These are phyloP conservation scores for Choloepus didactylus DNA, from an alignment of 2,797 vertebrate species.

Conservation along the genomic window DNA sequence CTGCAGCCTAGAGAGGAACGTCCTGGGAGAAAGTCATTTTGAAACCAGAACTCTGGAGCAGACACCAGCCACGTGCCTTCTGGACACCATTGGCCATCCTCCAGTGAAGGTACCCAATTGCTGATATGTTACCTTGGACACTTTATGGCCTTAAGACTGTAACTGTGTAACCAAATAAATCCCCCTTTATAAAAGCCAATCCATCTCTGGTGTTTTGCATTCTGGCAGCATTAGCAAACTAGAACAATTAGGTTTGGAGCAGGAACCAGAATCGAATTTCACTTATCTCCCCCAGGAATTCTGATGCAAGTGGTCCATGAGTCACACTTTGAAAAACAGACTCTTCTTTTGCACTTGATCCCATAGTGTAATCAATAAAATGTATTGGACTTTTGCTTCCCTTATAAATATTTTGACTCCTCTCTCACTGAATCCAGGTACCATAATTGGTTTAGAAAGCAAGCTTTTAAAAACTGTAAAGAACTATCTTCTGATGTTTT, in stretches of 20 bases:
- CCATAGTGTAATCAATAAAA: background rate
- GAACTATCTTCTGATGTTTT: background rate
- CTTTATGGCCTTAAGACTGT: no score
- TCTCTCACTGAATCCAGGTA: background rate
- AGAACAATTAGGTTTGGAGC: background rate
- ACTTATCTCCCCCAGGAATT: background rate
- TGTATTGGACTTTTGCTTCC: background rate
- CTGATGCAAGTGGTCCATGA: background rate
- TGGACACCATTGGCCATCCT: no score
- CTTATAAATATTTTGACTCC: background rate
- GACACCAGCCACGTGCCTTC: no score
- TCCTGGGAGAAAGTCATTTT: no score
- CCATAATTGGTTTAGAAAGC: background rate
- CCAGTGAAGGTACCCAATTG: no score
- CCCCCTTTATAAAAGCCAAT: no score
- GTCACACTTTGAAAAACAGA: background rate
- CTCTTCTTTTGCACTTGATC: background rate
- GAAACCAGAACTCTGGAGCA: no score
- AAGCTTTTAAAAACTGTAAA: background rate
- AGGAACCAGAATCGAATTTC: background rate
- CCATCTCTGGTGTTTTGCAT: no score
- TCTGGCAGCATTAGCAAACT: no score
- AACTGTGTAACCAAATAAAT: no score
- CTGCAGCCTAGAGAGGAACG: no score
- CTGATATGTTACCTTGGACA: no score